Conservation (phyloP, 2,113 vertebrate genomes). For the Hyperopisus bebe region DNA sequence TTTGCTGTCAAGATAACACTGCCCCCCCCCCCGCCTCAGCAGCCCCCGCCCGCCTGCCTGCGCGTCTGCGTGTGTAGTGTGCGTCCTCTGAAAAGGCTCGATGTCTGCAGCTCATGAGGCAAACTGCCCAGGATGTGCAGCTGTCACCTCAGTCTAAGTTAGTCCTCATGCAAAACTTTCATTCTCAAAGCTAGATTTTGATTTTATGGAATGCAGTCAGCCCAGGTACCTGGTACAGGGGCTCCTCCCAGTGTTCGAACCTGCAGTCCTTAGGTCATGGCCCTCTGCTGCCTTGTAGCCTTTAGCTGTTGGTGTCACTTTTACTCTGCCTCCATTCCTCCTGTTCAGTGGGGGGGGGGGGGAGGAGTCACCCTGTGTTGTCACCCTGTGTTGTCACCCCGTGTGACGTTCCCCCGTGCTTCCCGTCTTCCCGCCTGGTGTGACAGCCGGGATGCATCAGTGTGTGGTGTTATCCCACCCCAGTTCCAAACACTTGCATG, state of each 20-base stretch:
- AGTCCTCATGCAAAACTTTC: neutral
- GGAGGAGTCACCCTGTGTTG: neutral
- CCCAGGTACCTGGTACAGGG: neutral
- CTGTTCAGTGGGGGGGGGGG: neutral
- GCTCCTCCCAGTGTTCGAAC: neutral
- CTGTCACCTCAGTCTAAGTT: neutral
- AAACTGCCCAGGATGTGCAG: neutral
- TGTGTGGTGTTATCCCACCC: neutral
- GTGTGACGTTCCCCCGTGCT: neutral
- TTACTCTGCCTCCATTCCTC: neutral
- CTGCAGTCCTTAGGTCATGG: neutral
- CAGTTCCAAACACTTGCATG: neutral
- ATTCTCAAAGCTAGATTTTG: neutral
- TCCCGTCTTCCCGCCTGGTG: neutral
- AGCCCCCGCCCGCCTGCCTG: neutral
- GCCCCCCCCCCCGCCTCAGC: neutral
- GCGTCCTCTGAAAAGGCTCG: constrained; percentile 24
- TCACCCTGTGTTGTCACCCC: neutral
- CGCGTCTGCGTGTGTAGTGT: constrained; percentile 28
- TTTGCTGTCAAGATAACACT: constrained; percentile 47
- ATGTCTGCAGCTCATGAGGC: neutral
- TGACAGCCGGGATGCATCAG: neutral
- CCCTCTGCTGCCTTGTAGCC: neutral
- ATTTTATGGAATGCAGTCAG: neutral
- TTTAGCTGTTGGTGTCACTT: constrained; percentile 1